Base-by-base conservation (phyloP, 2,888 invertebrate species). In the Lepetodrilus schrolli region DNA sequence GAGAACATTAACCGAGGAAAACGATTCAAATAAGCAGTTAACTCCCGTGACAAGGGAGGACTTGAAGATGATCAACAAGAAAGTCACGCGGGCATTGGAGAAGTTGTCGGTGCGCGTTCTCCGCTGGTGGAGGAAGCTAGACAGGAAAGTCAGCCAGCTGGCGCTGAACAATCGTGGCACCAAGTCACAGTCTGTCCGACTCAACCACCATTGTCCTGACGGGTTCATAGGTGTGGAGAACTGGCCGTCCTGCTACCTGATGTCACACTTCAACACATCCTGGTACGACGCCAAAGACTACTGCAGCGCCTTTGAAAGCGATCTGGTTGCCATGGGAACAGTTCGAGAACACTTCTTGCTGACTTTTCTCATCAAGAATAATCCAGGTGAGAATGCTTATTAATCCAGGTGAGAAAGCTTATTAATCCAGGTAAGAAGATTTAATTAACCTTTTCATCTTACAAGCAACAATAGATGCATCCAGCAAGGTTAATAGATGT, bases 201-300 rank as follows among this genome's bases (percentile, higher is more conserved):
- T 26, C n/a, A 68, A 68, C 26, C 10, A 50, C n/a, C 21, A 49
- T 13, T 88, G 88, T 77, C 87, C 88, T 3, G 36, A 77, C n/a
- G 83, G 84, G 10, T 88, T 87, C 78, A 65, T 79, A 3, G 74
- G 81, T 0, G 66, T 84, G 5, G 83, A 85, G 20, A 83, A 83
- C 50, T 86, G 86, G 84, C 69, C 76, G 0, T 82, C 82, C 8
- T 88, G 87, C 76, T 88, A 87, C 58, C 70, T 85, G 74, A 80
- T 88, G 43, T 85, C 88, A 4, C 82, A 70, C 8, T 87, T 87
- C 72, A 86, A 87, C 70, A 78, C 84, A 0, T 82, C 84, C 4
- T 88, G 87, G 88, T 84, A 84, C 65, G 83, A 86, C 68, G 87
- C 88, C 3, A 74, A 83, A 23, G 86, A 86, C 48, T 86, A 83